A percentile compares a stretch with the other conserved stretches of the same genome.
These are phyloP conservation scores for Vulpes ferrilata DNA, from an alignment of 2,113 vertebrate genomes.

Conservation along the genomic window DNA sequence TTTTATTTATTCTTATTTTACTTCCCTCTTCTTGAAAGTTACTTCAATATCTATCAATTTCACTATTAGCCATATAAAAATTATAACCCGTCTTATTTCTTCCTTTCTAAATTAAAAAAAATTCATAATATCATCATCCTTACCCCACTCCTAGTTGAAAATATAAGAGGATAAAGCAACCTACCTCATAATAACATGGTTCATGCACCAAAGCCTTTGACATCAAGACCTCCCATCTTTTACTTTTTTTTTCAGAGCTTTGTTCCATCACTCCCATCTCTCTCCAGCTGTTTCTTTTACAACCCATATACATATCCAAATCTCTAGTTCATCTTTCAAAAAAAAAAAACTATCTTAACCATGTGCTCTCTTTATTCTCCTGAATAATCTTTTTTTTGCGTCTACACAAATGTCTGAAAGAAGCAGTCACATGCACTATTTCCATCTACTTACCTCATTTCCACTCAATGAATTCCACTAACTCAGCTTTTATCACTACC, in stretches of 20 bases:
- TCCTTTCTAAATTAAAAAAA: neutral
- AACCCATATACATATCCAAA: neutral
- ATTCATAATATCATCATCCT: neutral
- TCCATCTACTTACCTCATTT: neutral
- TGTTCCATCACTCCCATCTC: neutral
- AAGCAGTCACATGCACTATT: neutral
- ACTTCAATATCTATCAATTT: neutral
- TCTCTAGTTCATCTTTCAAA: conserved; percentile 10
- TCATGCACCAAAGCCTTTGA: neutral
- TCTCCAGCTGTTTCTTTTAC: neutral
- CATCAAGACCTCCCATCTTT: neutral
- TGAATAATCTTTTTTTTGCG: neutral
- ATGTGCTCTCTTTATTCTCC: neutral
- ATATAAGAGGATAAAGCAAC: neutral
- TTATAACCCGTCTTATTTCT: neutral
- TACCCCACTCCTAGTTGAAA: neutral
- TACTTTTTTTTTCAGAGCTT: neutral
- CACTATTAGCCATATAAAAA: neutral
- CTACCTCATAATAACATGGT: neutral
- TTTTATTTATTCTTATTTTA: neutral
- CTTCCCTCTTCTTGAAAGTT: neutral
- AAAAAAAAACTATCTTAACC: neutral
- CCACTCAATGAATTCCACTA: neutral
- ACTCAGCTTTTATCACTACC: neutral
- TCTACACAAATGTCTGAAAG: neutral